A percentile compares a stretch with the other conserved stretches of the same genome.
Evolutionary conservation across 2,113 vertebrate species (phyloP).

Genomic region (Paramormyrops kingsleyae): DNA sequence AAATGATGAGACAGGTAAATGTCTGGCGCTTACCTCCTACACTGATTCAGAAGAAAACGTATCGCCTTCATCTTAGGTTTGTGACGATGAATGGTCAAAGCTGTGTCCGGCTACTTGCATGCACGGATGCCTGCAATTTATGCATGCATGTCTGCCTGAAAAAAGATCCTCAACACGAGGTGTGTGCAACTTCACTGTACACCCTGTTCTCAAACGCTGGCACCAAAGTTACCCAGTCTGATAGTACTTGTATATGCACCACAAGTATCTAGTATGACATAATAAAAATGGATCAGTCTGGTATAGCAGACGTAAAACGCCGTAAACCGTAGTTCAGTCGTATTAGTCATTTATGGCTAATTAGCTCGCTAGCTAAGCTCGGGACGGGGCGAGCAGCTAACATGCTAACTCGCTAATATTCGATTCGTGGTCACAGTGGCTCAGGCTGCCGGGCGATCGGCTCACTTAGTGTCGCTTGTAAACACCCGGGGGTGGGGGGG

Average conservation of each 20-base stretch:
- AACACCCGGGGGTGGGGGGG: neutral
- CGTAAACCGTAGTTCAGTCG: neutral
- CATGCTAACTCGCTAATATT: neutral
- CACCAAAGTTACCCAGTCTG: neutral
- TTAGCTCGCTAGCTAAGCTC: neutral
- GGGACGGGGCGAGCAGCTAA: neutral
- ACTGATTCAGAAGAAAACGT: neutral
- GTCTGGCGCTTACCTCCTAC: slow-evolving; percentile 4
- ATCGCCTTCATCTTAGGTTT: slow-evolving; percentile 8
- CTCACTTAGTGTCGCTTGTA: neutral
- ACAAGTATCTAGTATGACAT: neutral
- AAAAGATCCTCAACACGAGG: neutral
- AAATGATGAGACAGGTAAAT: neutral
- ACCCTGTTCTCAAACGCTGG: neutral
- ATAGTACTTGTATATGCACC: neutral
- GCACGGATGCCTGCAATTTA: neutral
- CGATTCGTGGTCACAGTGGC: neutral
- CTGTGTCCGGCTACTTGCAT: neutral
- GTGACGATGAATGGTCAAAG: slow-evolving; percentile 14
- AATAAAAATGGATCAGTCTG: neutral
- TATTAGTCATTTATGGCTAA: neutral
- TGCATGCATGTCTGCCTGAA: neutral
- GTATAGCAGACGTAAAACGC: neutral
- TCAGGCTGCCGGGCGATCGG: neutral
- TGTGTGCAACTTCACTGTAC: neutral